A percentile compares a stretch with the other conserved stretches of the same genome.
Evolutionary conservation across 2,797 vertebrate species (phyloP).

Genomic region (Crax fasciolata): DNA sequence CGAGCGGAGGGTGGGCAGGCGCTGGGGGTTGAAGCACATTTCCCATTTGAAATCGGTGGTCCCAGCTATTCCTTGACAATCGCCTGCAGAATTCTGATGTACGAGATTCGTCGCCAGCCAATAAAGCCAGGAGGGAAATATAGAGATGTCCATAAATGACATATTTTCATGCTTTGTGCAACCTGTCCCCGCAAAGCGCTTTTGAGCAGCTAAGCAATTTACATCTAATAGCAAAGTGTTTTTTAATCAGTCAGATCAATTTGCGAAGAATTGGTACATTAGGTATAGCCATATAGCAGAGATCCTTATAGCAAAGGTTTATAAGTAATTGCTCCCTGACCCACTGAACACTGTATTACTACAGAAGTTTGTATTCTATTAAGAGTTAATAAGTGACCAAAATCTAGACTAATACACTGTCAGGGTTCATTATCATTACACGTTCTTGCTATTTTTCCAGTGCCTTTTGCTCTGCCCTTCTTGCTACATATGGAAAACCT

Average conservation of each 20-base stretch:
- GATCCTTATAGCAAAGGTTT: slow-evolving; percentile 71
- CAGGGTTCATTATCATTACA: slow-evolving; percentile 88
- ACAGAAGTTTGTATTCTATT: slow-evolving; percentile 83
- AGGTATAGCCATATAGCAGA: slow-evolving; percentile 63
- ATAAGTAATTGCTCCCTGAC: slow-evolving; percentile 78
- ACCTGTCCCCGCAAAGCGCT: slow-evolving; percentile 26
- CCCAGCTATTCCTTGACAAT: neutral
- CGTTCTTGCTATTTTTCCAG: slow-evolving; percentile 82
- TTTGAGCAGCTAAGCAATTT: slow-evolving; percentile 70
- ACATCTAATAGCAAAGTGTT: slow-evolving; percentile 66
- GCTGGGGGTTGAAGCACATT: rapidly evolving
- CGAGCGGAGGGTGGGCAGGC: rapidly evolving
- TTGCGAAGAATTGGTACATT: slow-evolving; percentile 78
- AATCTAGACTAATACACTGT: slow-evolving; percentile 87
- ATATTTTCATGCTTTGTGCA: slow-evolving; percentile 67
- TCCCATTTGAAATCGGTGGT: neutral
- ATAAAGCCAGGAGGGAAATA: slow-evolving; percentile 57
- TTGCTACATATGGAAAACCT: slow-evolving; percentile 91
- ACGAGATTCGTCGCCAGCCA: neutral
- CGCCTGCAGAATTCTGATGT: slow-evolving; percentile 27
- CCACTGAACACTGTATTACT: slow-evolving; percentile 69
- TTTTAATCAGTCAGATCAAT: slow-evolving; percentile 79
- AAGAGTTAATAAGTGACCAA: slow-evolving; percentile 89
- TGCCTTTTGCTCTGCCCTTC: slow-evolving; percentile 86
- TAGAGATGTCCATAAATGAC: slow-evolving; percentile 56